Base-by-base conservation (phyloP, 2,888 invertebrate species). In the Drosophila mulleri region DNA sequence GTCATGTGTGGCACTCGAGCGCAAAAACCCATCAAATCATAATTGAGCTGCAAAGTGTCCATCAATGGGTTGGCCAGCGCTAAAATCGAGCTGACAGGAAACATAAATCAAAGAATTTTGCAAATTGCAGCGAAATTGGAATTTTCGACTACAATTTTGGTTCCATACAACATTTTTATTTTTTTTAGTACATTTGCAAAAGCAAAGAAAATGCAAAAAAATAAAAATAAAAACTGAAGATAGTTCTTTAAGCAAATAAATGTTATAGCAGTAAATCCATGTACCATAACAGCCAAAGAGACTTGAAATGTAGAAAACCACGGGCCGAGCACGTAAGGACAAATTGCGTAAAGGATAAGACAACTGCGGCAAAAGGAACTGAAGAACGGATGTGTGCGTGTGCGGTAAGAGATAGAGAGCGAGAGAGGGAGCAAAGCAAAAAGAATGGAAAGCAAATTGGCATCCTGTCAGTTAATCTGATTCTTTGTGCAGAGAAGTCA, bases 1-100 rank as follows among this genome's bases (percentile, higher is more conserved):
- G 53, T 53, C 69, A 52, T 48, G 75, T 75, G 69, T 65, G 60
- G 65, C 68, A 69, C 41, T 66, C 59, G 42, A 54, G 66, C 62
- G 66, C 29, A 52, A 60, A 70, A 59, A 9, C 29, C 68, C 76
- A 81, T 71, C 67, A 85, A 70, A 67, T 69, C 70, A 73, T 81
- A 81, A 78, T 84, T 81, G 80, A 78, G 68, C 57, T 53, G 47
- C 47, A 54, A 63, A 52, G 60, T 66, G 63, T 67, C 78, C 60
- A 75, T 84, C 80, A 82, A 72, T 72, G 59, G 50, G 64, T 35
- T 39, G 52, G 48, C 23, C 20, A 52, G 48, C 54, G 53, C 37
- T 44, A 37, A 66, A 67, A 62, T 57, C 18, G 54, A 58, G 62
- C 45, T 68, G 77, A 62, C 74, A 75, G 50, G 29, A 23, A 45